A percentile compares a stretch with the other conserved stretches of the same genome.
phyloP scores from a whole-genome alignment of 2,888 invertebrate species.

The Pachydiplax longipennis region DNA sequence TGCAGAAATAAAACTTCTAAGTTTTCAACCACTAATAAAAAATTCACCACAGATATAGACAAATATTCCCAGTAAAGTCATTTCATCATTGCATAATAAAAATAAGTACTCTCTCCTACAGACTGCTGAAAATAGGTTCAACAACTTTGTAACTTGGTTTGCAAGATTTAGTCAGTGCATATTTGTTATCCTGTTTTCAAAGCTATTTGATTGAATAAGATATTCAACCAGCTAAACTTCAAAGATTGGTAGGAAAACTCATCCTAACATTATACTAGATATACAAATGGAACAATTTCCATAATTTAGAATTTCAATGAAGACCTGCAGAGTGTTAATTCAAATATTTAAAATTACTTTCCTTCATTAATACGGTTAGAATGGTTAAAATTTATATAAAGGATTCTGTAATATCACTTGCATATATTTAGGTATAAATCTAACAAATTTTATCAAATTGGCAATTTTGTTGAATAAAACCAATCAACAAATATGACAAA shows the following conservation, averaged over 20 bases:
- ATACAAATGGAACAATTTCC: background rate
- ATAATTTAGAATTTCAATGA: background rate
- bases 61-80: constrained; percentile 19
- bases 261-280: background rate
- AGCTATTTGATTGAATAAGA: background rate
- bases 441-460: background rate
- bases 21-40: too few relatives aligned
- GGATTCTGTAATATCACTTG: background rate
- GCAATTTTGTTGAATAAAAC: too few relatives aligned
- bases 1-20: background rate
- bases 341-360: too few relatives aligned
- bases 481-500: too few relatives aligned
- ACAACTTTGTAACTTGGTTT: background rate
- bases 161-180: background rate
- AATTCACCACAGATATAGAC: background rate
- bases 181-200: background rate
- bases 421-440: background rate
- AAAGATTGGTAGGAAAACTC: background rate
- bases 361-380: background rate
- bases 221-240: background rate
- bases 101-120: constrained; percentile 15
- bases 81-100: constrained; percentile 11
- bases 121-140: background rate
- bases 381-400: background rate
- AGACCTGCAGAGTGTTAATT: background rate